Conservation (phyloP, 1,140 invertebrate genomes). For the Drosophila serrata region DNA sequence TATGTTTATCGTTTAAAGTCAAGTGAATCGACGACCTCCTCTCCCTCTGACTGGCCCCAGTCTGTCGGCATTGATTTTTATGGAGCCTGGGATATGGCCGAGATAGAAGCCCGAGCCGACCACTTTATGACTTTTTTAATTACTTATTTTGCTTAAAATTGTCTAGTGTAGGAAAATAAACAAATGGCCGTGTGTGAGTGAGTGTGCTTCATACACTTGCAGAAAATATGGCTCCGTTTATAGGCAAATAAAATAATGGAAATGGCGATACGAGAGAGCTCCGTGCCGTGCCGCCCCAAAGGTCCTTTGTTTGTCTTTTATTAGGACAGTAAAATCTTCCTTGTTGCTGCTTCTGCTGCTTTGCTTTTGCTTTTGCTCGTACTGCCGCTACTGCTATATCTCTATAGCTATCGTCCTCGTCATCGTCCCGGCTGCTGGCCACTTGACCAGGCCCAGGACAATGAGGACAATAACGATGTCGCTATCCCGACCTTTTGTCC, state of each 20-base stretch:
- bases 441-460: slow-evolving; percentile 67
- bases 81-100: slow-evolving; percentile 33
- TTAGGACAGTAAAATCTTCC: slow-evolving; percentile 82
- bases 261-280: slow-evolving; percentile 78
- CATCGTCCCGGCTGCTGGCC: slow-evolving; percentile 50
- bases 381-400: slow-evolving; percentile 8
- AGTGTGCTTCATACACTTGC: slow-evolving; percentile 54
- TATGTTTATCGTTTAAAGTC: slow-evolving; percentile 80
- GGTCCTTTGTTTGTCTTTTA: slow-evolving; percentile 83
- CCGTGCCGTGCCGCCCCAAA: slow-evolving; percentile 45
- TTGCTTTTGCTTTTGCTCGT: slow-evolving; percentile 30
- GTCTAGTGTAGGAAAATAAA: slow-evolving; percentile 73
- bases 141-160: slow-evolving; percentile 81
- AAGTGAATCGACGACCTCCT: slow-evolving; percentile 63
- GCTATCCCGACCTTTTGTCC: slow-evolving; percentile 79
- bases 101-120: slow-evolving; percentile 42
- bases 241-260: slow-evolving; percentile 85
- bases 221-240: slow-evolving; percentile 82
- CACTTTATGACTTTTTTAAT: slow-evolving; percentile 81
- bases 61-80: slow-evolving; percentile 81
- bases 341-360: slow-evolving; percentile 65
- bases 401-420: slow-evolving; percentile 29
- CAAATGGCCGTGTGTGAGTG: slow-evolving; percentile 37
- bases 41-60: slow-evolving; percentile 53
- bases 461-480: slow-evolving; percentile 79